phyloP scores from a whole-genome alignment of 2,888 invertebrate genomes.

The Ochropleura plecta region DNA sequence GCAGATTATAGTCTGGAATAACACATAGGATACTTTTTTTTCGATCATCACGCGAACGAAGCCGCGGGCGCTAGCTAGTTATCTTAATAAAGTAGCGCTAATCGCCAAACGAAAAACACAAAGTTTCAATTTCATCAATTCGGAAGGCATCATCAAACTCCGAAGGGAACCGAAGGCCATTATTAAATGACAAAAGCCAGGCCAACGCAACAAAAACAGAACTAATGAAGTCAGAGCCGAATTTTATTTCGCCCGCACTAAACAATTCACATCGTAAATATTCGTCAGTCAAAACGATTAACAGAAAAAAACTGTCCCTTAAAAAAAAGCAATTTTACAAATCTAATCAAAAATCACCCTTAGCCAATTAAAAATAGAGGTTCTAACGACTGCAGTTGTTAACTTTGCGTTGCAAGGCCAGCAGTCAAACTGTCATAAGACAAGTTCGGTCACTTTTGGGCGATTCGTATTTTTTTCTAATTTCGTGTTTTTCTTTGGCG shows the following conservation, averaged over 20 bases:
- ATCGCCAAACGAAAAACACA: constrained; percentile 19
- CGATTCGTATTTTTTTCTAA: constrained; percentile 81
- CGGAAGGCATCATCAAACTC: constrained; percentile 83
- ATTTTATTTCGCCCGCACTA: constrained; percentile 85
- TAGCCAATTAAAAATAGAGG: constrained; percentile 42
- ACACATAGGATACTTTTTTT: too few relatives aligned
- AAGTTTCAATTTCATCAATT: constrained; percentile 69
- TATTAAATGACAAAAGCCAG: constrained; percentile 79
- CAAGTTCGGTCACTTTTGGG: constrained; percentile 85
- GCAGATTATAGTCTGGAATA: too few relatives aligned
- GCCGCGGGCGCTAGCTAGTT: too few relatives aligned
- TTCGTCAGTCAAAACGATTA: constrained; percentile 88
- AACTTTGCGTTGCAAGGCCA: constrained; percentile 55
- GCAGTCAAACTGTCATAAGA: constrained; percentile 80
- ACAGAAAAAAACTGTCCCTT: constrained; percentile 79
- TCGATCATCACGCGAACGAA: too few relatives aligned
- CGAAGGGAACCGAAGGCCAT: constrained; percentile 74
- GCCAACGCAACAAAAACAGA: constrained; percentile 79
- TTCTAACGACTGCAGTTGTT: constrained; percentile 39
- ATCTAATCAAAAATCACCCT: constrained; percentile 54
- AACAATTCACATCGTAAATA: constrained; percentile 89
- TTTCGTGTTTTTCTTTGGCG: constrained; percentile 88
- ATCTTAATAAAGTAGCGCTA: neutral
- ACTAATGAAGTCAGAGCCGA: constrained; percentile 86
- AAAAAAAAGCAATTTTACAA: constrained; percentile 62